Evolutionary conservation across 2,797 vertebrate species (phyloP).

Genomic region (Malurus splendens): DNA sequence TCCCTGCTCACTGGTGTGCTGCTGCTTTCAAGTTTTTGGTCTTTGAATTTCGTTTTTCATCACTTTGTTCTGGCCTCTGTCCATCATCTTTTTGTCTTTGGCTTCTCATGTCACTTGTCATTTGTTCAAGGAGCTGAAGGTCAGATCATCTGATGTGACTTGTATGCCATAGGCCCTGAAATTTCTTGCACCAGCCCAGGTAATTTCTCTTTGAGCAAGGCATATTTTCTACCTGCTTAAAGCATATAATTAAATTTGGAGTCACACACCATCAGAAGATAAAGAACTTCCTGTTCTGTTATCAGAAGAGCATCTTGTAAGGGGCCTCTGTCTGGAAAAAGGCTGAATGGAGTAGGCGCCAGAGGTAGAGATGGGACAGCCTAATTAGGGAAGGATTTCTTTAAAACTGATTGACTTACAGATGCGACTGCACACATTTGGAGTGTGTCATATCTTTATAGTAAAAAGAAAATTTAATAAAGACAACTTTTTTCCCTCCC

Average conservation of each 20-base stretch:
- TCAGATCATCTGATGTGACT: neutral
- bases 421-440: neutral
- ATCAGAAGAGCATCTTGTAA: neutral
- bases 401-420: neutral
- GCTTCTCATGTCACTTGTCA: neutral
- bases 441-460: neutral
- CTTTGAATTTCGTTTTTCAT: neutral
- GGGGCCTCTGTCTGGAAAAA: neutral
- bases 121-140: neutral
- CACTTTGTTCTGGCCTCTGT: neutral
- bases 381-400: neutral
- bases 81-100: neutral
- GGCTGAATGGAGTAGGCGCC: neutral
- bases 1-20: neutral
- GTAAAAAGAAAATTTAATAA: neutral
- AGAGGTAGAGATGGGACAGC: neutral
- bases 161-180: neutral
- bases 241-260: conserved; percentile 20
- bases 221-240: neutral
- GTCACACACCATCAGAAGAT: conserved; percentile 6
- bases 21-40: neutral
- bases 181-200: conserved; percentile 17
- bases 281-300: conserved; percentile 39
- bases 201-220: conserved; percentile 18
- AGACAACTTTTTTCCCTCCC: neutral